Base-by-base conservation (phyloP, 2,888 invertebrate genomes). In the Sinentomon sp. region DNA sequence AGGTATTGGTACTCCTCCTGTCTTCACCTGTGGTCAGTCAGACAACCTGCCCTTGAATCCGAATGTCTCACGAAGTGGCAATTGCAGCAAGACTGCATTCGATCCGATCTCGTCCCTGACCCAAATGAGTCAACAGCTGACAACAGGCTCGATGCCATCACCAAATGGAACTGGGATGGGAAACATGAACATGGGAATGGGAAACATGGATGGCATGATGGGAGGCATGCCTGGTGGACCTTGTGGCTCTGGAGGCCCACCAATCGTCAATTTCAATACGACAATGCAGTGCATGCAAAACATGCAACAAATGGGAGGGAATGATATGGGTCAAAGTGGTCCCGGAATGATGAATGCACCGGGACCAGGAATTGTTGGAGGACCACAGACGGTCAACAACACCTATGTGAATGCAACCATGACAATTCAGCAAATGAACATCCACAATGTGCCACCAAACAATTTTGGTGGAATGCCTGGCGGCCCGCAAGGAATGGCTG, bases 21-120 rank as follows among this genome's bases (percentile, higher is more conserved):
- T n/a, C n/a, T n/a, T n/a, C n/a, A n/a, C n/a, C n/a, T n/a, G n/a
- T n/a, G n/a, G n/a, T n/a, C n/a, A n/a, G n/a, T n/a, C n/a, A 32
- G 52, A 52, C 35, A 52, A 53, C 41, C 44, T 54, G 29, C 53
- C 53, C 22, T 43, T 54, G 7, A 53, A 52, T 43, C 52, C 51
- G 17, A 44, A 47, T 41, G 22, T 45, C 39, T 39, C 42, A 40
- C 44, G 56, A 49, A 43, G 42, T 19, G 43, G 43, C 6, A 42
- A 44, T n/a, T 40, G 43, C 35, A 40, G 41, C 23, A 55, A 54
- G 41, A 47, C 56, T 34, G 54, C 63, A 48, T 85, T 85, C 53
- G 85, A 85, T 59, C 85, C 85, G 2, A 85, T 85, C 46, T 77
- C 82, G 32, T 85, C 83, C 6, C 61, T 85, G 47, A 82, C 83